Base-by-base conservation (phyloP, 2,113 vertebrate species). In the Lycaon pictus region DNA sequence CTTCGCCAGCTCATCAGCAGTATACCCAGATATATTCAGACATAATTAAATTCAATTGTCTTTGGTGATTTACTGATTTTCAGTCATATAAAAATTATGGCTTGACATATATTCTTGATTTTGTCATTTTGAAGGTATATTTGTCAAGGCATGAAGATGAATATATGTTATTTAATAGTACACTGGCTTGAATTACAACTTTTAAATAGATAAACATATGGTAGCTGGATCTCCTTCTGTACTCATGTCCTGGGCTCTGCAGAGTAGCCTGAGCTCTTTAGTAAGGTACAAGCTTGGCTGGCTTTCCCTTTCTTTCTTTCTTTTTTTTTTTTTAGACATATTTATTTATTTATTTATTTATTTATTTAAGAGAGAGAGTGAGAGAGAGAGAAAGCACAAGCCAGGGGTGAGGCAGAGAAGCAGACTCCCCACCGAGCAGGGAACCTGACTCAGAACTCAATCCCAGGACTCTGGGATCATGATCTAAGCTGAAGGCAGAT, bases 21-120 rank as follows among this genome's bases (percentile, higher is more conserved):
- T 93, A 91, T 51, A 87, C 71, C 77, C 67, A 91, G 86, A 89
- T 72, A 53, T 25, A 93, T 60, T 91, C 62, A 53, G 82, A 83
- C 77, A 89, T 92, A 84, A 92, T 94, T 97, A 94, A 89, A 92
- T 94, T 86, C 67, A 90, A 58, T 83, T 96, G 85, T 71, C 80
- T 92, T 60, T 29, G 55, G 67, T 96, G 43, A 43, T 63, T 82
- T 65, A 48, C 60, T 90, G 88, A 79, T 72, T 92, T 92, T 83
- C 63, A 95, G 22, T 88, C 80, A 87, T 53, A 77, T 83, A 96
- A 95, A 92, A 96, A 82, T 83, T 94, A 95, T 19, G 89, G 48
- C 77, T 95, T 86, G 65, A 95, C 43, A 56, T 77, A 43, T 58
- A 67, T 90, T 89, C 96, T 97, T 89, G 79, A 43, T 43, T 69